Base-by-base conservation (phyloP, 2,113 vertebrate genomes). In the Colossoma macropomum region DNA sequence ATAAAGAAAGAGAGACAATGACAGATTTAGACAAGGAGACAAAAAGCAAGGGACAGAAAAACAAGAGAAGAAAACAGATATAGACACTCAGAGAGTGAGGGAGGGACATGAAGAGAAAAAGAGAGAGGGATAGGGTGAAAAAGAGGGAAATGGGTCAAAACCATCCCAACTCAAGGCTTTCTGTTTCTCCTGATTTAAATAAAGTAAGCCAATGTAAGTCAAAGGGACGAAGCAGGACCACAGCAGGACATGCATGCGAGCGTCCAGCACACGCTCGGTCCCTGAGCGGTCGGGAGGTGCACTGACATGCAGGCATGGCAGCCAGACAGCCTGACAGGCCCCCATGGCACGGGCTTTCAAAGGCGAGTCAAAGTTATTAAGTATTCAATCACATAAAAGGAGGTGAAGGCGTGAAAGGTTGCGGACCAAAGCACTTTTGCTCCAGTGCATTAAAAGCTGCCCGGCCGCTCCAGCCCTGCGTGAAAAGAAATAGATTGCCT, bases 341-440 rank as follows among this genome's bases (percentile, higher is more conserved):
- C 28, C 84, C 75, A 85, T 81, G 78, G 86, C 80, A 86, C 82
- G 56, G 76, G 87, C 91, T 94, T 94, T 93, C 89, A 93, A 92
- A 92, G 88, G 89, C 86, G 90, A 93, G 91, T 93, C 91, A 88
- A 89, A 91, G 93, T 93, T 94, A 94, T 95, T 93, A 95, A 93
- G 89, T 93, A 94, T 95, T 95, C 94, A 93, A 91, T 94, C 94
- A 94, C 91, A 93, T 93, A 90, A 93, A 93, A 91, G 91, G 89
- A 92, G 91, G 88, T 89, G 90, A 93, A 92, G 93, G 93, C 91
- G 93, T 94, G 92, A 94, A 94, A 95, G 94, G 92, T 93, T 95
- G 93, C 87, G 89, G 91, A 93, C 93, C 89, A 88, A 93, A 93
- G 93, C 93, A 93, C 93, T 94, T 94, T 95, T 94, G 93, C 93